Evolutionary conservation across 2,797 vertebrate genomes (phyloP), one percentile per base, ranked within the genome.

Genomic region (Acipenser transmontanus): DNA sequence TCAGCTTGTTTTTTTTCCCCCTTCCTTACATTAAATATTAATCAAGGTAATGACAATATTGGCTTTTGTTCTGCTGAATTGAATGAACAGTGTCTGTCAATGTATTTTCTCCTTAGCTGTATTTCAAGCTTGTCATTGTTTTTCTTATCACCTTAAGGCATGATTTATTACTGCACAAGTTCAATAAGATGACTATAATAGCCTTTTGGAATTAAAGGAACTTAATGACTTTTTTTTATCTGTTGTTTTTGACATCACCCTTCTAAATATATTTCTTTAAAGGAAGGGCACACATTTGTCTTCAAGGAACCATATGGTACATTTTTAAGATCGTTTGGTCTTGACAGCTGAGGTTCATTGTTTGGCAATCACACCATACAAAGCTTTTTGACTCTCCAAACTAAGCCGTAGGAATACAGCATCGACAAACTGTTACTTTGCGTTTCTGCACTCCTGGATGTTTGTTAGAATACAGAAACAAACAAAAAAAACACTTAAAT

Each of bases 31-130:
- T 57, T 13, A 57, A 57, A 57, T 57, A 57, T 57, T 57, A 57
- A 57, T 57, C 54, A 57, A 13, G 54, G 54, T 57, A 57, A 57
- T 57, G 54, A 57, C n/a, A 57, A 57, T 57, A 57, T 57, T 57
- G 54, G 54, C 54, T 57, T n/a, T 1, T n/a, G 9, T 57, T 11
- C 54, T 57, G 6, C 54, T 57, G 54, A n/a, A 57, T 13, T 57
- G 54, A 57, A 57, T n/a, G 14, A 57, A 57, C 54, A 57, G 12
- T n/a, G 12, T 7, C 54, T 5, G 14, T 57, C 7, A 11, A 9
- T 8, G 50, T 12, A 12, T 12, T 11, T 13, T 57, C 54, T 57
- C 34, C 34, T 11, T 57, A 52, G 50, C 50, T 8, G 50, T 4
- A 52, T 52, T 11, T 57, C 12, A 7, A 57, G 14, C 12, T 7